These are phyloP conservation scores for Grantiella picta DNA, from an alignment of 2,113 vertebrate species.

Conservation along the genomic window DNA sequence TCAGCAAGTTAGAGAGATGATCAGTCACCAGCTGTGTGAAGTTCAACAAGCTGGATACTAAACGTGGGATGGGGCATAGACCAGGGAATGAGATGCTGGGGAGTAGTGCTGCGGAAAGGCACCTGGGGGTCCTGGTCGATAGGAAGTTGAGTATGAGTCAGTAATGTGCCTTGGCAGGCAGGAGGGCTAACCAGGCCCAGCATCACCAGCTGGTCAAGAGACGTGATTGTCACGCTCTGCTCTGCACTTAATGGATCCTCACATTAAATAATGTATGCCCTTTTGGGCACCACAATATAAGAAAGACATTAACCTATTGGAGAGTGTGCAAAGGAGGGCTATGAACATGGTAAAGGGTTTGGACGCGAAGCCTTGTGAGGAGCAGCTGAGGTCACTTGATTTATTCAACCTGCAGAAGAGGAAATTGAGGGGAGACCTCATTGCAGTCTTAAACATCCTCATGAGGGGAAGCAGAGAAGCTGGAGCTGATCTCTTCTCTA, in stretches of 20 bases:
- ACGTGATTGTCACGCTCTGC: neutral
- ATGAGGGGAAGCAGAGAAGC: neutral
- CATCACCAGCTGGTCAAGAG: neutral
- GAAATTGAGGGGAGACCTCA: neutral
- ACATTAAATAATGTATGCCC: neutral
- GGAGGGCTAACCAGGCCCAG: neutral
- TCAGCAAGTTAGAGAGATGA: neutral
- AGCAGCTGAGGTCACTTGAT: neutral
- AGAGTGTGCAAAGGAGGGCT: neutral
- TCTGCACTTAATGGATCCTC: neutral
- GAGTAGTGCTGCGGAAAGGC: neutral
- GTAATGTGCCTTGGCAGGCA: neutral
- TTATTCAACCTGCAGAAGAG: neutral
- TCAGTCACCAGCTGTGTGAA: neutral
- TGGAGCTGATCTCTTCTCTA: neutral
- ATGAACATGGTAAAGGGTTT: neutral
- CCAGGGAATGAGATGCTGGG: neutral
- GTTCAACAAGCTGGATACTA: neutral
- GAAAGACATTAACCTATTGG: neutral
- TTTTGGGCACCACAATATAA: neutral
- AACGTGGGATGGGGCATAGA: neutral
- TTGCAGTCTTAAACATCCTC: neutral
- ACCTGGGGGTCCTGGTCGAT: accelerated
- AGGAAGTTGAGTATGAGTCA: neutral
- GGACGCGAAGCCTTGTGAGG: neutral